These are phyloP conservation scores for Drosophila pandora DNA, from an alignment of 1,140 invertebrate genomes.

Conservation along the genomic window DNA sequence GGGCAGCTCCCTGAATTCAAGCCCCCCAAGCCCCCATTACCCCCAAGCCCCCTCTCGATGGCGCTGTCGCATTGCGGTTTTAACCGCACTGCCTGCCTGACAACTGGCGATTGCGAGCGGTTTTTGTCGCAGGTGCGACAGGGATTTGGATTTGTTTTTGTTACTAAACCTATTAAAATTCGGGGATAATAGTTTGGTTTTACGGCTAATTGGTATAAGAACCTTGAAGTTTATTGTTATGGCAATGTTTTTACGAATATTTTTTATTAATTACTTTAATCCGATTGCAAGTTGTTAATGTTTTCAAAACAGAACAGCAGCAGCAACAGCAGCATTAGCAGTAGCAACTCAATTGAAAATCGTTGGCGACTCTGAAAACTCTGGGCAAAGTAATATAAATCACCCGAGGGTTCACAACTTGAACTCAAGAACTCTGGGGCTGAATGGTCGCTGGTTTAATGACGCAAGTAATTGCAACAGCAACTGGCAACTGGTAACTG, in stretches of 20 bases:
- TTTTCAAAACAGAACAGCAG: conserved; percentile 52
- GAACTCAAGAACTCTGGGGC: conserved; percentile 16
- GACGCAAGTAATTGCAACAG: conserved; percentile 77
- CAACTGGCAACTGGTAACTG: conserved; percentile 27
- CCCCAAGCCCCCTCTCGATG: not conserved
- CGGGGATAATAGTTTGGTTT: not conserved
- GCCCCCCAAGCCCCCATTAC: no score
- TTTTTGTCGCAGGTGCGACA: conserved; percentile 32
- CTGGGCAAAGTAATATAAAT: conserved; percentile 76
- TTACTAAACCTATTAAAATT: conserved; percentile 4
- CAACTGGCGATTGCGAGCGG: conserved; percentile 11
- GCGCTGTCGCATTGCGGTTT: conserved; percentile 38
- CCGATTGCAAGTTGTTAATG: conserved; percentile 64
- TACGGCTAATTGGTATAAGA: not conserved
- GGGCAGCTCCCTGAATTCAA: conserved; percentile 3
- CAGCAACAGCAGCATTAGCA: no score
- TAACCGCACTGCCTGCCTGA: conserved; percentile 22
- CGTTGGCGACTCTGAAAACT: conserved; percentile 61
- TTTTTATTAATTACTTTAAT: not conserved
- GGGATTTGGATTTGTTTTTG: conserved; percentile 9
- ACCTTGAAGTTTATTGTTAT: not conserved
- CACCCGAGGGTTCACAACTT: conserved; percentile 70
- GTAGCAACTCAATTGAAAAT: conserved; percentile 75
- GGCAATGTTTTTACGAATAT: not conserved
- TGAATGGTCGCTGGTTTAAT: conserved; percentile 68